Percentiles rank a stretch among this genome's conserved stretches.
Evolutionary conservation across 2,113 vertebrate genomes (phyloP).

Genomic region (Cephalopterus ornatus): DNA sequence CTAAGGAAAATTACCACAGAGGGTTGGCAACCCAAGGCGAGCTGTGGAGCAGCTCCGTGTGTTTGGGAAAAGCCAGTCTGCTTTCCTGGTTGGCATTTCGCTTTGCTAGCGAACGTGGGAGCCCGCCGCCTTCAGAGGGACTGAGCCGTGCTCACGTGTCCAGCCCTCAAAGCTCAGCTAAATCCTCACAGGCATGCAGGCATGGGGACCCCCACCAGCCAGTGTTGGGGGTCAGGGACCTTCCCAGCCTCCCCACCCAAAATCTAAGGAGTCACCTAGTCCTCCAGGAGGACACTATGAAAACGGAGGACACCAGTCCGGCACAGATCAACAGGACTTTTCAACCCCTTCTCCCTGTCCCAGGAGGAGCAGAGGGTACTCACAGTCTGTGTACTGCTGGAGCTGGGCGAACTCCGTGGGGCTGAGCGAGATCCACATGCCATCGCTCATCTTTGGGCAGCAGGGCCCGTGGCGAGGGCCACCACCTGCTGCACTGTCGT

Average conservation of each 20-base stretch:
- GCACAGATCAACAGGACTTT: background rate
- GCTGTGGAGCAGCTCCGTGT: background rate
- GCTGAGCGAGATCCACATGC: conserved; percentile 86
- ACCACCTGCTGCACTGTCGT: rapidly evolving
- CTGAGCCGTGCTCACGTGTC: background rate
- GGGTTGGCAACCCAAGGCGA: background rate
- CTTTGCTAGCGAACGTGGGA: background rate
- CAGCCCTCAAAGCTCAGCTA: background rate
- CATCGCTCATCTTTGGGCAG: conserved; percentile 79
- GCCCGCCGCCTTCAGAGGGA: background rate
- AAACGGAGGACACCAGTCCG: rapidly evolving
- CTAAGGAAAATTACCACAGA: background rate
- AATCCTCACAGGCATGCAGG: rapidly evolving
- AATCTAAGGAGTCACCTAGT: background rate
- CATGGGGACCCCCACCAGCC: rapidly evolving
- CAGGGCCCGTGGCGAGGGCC: background rate
- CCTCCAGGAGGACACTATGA: background rate
- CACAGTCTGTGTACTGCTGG: conserved; percentile 93
- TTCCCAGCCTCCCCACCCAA: background rate
- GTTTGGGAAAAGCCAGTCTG: conserved; percentile 9
- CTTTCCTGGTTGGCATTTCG: conserved; percentile 6
- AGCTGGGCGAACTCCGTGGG: conserved; percentile 89
- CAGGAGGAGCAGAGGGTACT: conserved; percentile 45
- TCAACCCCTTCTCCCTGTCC: rapidly evolving
- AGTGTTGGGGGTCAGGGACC: rapidly evolving